Conservation (phyloP, 2,888 invertebrate species). For the Orthonychiurus folsomi region DNA sequence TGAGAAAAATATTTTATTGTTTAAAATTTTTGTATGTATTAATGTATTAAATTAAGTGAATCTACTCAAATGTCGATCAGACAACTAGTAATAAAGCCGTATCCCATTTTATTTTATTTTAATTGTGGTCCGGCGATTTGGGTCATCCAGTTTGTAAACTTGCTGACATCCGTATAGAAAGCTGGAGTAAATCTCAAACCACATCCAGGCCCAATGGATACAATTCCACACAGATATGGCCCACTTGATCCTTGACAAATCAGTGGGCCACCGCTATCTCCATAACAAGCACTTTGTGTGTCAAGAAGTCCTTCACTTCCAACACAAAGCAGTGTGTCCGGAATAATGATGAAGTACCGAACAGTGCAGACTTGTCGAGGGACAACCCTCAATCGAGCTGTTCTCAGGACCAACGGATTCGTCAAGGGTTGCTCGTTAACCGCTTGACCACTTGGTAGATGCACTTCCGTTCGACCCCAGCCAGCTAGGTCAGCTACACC, state of each 20-base stretch:
- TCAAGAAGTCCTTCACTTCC: constrained; percentile 11
- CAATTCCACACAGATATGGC: constrained; percentile 11
- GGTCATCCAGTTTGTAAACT: neutral
- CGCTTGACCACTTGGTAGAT: constrained; percentile 1
- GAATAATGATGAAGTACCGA: constrained; percentile 8
- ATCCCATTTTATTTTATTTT: neutral
- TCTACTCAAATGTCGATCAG: neutral
- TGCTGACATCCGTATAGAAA: constrained; percentile 9
- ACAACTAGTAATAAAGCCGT: neutral
- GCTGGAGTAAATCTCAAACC: constrained; percentile 9
- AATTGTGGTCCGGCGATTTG: constrained; percentile 6
- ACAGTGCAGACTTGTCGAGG: constrained; percentile 10
- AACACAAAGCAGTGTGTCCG: constrained; percentile 9
- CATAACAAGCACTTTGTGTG: constrained; percentile 10
- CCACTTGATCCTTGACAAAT: constrained; percentile 2
- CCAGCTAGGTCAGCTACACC: constrained; percentile 8
- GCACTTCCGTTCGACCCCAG: constrained; percentile 10
- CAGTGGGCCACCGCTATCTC: constrained; percentile 9
- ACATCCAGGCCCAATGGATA: constrained; percentile 9
- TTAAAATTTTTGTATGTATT: no score
- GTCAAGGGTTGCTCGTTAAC: neutral
- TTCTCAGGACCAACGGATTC: neutral
- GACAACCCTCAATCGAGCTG: constrained; percentile 7
- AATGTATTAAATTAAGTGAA: no score
- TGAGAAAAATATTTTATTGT: no score